Evolutionary conservation across 2,113 vertebrate species (phyloP), one percentile per base, ranked within the genome.

Genomic region (Cyprinodon brontotheroides): DNA sequence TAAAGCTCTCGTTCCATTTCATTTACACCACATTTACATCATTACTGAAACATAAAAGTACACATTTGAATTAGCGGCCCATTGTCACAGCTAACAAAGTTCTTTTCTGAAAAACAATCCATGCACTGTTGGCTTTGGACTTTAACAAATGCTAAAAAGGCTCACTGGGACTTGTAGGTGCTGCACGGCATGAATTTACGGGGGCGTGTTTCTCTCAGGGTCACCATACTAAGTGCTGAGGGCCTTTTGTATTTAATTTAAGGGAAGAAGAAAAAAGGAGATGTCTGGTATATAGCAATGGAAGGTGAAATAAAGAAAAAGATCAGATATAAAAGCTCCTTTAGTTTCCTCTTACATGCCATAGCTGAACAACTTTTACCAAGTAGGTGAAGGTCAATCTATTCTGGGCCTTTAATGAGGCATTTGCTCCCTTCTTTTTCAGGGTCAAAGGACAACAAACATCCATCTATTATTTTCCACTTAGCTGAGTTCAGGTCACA

Each of bases 11-110:
- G 67, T 78, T 67, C 9, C 39, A n/a, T 77, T 79, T 80, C 0
- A 79, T 77, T 83, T 71, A 61, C 68, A 67, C 68, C 70, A 38
- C 75, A 74, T 65, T 66, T 66, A 68, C 75, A 72, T 74, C 63
- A 85, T 69, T 79, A 68, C 63, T 39, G 65, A 65, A 65, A 81
- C 68, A 82, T 77, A 57, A 77, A 77, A 80, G 70, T 15, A 70
- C 41, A 68, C 61, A 50, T 81, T 84, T 68, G 61, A 86, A 82
- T 84, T 72, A 82, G 64, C 14, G 75, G 48, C 64, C 37, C 50
- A 79, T 79, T 79, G 65, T 79, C 72, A 79, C 71, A 65, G 63
- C 22, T 76, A 68, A 83, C 67, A 64, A 71, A 71, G 67, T 50
- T 22, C 0, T 53, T 70, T 61, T 41, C 43, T 68, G 57, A 36